phyloP scores from a whole-genome alignment of 2,888 invertebrate genomes.

The Nesidiocoris tenuis region DNA sequence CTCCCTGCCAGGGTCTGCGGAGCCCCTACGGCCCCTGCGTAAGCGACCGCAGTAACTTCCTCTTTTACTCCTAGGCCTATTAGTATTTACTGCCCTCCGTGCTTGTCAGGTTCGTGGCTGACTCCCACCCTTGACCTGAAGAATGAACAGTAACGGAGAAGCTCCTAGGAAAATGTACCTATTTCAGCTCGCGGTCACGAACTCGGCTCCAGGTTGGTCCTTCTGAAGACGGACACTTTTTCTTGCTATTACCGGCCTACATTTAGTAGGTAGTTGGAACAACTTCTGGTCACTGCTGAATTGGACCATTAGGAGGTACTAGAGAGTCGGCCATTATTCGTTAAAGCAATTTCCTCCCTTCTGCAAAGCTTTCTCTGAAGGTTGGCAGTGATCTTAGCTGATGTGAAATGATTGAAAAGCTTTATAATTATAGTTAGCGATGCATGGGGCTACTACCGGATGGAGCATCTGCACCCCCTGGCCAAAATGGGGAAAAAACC shows the following conservation, averaged over 20 bases:
- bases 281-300: background rate
- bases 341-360: no score
- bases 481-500: no score
- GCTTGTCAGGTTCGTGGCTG: background rate
- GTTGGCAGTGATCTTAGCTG: no score
- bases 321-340: no score
- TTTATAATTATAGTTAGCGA: no score
- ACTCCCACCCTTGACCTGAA: background rate
- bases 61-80: constrained; percentile 27
- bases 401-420: no score
- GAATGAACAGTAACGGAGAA: background rate
- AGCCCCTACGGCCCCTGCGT: background rate
- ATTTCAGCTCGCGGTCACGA: background rate
- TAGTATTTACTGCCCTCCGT: constrained; percentile 27
- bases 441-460: no score
- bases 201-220: background rate
- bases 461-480: no score
- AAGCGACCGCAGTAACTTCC: no score
- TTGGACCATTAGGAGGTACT: background rate
- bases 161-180: background rate
- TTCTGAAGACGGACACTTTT: background rate
- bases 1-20: constrained; percentile 4
- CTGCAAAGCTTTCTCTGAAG: no score
- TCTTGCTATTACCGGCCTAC: background rate
- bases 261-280: background rate